Base-by-base conservation (phyloP, 2,888 invertebrate genomes). In the Mesoligia furuncula region DNA sequence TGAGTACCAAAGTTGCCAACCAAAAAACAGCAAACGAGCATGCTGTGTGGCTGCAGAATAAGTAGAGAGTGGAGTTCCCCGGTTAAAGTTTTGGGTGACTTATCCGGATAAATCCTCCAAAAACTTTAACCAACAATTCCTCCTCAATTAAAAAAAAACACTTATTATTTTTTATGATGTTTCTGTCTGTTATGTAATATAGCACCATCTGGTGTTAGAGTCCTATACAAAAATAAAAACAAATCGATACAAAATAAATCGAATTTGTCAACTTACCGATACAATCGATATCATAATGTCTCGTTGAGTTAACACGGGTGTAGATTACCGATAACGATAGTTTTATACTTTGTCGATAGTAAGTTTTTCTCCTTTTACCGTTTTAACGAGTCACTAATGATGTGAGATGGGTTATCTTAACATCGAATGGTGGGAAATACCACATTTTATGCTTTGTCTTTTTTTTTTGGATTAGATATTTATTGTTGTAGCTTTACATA, bases 271-370 rank as follows among this genome's bases (percentile, higher is more conserved):
- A 75, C 36, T 78, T 81, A 85, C 80, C 86, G 80, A 79, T 81
- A 72, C 61, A 36, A 80, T 84, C 80, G 84, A 79, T 89, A 87
- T 81, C 78, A 51, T 80, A 64, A 65, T 51, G 48, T 71, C 71
- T 79, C 74, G 75, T 79, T 62, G 69, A 83, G 68, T 86, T 86
- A 87, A 87, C 85, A 88, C 79, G 45, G 75, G 79, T 83, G 77
- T 67, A 83, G 89, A 87, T 87, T 83, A 83, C 79, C 39, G 87
- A 87, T 87, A 87, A 79, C 36, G 67, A 71, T 78, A 66, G 59
- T 73, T 88, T 88, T 84, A 89, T 82, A 79, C 57, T 62, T 65
- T 62, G 27, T 79, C 67, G 62, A 76, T 73, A 15, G 69, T 57
- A 66, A 36, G 31, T 77, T 83, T 75, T 79, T 85, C 64, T 81